Evolutionary conservation across 2,888 invertebrate genomes (phyloP), one percentile per base, ranked within the genome.

Genomic region (Chelonus formosanus): DNA sequence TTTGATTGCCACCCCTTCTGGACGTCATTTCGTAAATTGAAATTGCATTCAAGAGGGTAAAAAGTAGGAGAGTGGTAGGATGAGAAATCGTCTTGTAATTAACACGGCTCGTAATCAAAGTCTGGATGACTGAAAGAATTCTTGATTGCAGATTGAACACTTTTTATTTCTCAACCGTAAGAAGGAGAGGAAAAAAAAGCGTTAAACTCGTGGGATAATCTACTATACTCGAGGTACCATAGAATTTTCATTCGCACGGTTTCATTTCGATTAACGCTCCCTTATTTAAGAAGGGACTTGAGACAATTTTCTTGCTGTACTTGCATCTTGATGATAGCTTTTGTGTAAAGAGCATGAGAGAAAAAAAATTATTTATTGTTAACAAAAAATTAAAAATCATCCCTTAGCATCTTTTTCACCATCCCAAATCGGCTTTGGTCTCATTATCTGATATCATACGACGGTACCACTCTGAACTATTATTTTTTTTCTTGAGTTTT

Each of bases 221-320:
- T 73, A 57, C 61, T 61, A 67, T 68, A 70, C 71, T 58, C 58
- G 64, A 50, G 67, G 70, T 65, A 74, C 76, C 74, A 75, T 73
- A 74, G 79, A 80, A 79, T 80, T 80, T 80, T 80, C 80, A 80
- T 81, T 81, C 81, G 81, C 81, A 80, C 81, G 79, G 81, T 80
- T 81, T 81, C 81, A 80, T 81, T 81, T 81, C 80, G 80, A 81
- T 81, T 81, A 81, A 80, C 79, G 78, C 76, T 72, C 78, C 76
- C 80, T 70, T 73, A 40, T 40, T 40, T 40, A 40, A 40, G 40
- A 40, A 40, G 40, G 40, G 40, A 40, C 40, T 61, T 65, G 45
- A 36, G 52, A 54, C 36, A 32, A 53, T 50, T 57, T 48, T 57
- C 32, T 32, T 35, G 60, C 48, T 36, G 32, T 52, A 45, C 47